Conservation (phyloP, 1,140 invertebrate genomes). For the Anthonomus grandis region DNA sequence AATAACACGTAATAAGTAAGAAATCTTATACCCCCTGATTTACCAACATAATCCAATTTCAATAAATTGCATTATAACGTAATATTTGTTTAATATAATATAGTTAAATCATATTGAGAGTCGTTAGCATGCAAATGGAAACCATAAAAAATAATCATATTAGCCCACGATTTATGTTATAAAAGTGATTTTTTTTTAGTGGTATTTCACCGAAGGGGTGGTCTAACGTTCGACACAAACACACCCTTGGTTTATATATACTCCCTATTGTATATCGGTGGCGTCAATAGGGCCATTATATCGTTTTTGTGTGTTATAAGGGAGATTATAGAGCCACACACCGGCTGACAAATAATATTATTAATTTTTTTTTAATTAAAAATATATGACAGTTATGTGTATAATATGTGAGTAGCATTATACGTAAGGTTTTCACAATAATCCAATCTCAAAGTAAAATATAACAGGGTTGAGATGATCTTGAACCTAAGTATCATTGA, state of each 20-base stretch:
- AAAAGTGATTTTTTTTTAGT: background rate
- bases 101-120: conserved; percentile 25
- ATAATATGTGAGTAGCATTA: background rate
- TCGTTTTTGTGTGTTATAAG: background rate
- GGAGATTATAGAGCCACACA: background rate
- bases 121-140: conserved; percentile 15
- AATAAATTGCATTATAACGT: conserved; percentile 39
- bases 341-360: background rate
- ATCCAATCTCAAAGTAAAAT: background rate
- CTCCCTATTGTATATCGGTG: background rate
- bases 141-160: conserved; percentile 7
- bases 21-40: conserved; percentile 35
- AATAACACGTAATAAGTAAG: conserved; percentile 19
- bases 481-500: background rate
- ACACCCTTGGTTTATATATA: background rate
- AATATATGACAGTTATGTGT: background rate
- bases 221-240: background rate
- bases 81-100: conserved; percentile 28
- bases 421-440: background rate
- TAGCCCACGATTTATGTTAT: background rate
- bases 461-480: background rate
- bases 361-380: background rate
- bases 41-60: conserved; percentile 37
- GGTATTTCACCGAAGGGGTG: background rate
- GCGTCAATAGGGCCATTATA: background rate